These are phyloP conservation scores for Drosophila ironensis DNA, from an alignment of 1,140 invertebrate genomes.

Conservation along the genomic window DNA sequence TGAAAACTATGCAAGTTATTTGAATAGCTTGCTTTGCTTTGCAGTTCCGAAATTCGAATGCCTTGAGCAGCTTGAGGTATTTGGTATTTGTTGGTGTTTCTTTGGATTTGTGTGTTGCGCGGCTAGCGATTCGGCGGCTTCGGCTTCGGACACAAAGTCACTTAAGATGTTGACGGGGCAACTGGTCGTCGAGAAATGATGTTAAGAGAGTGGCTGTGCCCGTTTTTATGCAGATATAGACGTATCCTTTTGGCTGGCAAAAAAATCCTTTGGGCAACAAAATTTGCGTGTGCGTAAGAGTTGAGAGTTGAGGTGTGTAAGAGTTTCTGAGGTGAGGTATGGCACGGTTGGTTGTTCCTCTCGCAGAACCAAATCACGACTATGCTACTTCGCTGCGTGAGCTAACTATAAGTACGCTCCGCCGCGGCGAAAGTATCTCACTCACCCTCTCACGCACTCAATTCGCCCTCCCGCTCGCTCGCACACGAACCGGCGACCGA, in stretches of 20 bases:
- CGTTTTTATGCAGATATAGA: conserved; percentile 44
- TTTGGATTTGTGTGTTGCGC: no score
- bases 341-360: conserved; percentile 62
- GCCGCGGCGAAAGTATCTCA: conserved; percentile 31
- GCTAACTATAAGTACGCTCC: conserved; percentile 78
- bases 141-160: conserved; percentile 18
- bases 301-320: no score
- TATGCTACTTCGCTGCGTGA: conserved; percentile 79
- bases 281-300: conserved; percentile 30
- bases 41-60: conserved; percentile 19
- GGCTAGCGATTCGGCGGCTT: conserved; percentile 18
- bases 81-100: no score
- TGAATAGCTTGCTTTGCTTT: conserved; percentile 17
- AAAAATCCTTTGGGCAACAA: conserved; percentile 69
- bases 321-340: conserved; percentile 27
- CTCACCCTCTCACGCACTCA: conserved; percentile 64
- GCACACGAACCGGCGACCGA: conserved; percentile 26
- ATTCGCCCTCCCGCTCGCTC: conserved; percentile 44
- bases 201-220: conserved; percentile 42
- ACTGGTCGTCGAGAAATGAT: conserved; percentile 63
- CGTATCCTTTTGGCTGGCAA: conserved; percentile 55
- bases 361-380: conserved; percentile 80
- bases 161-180: conserved; percentile 55
- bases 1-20: conserved; percentile 42
- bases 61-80: no score